Conservation (phyloP, 2,797 vertebrate species). For the Sebastes oblongus region DNA sequence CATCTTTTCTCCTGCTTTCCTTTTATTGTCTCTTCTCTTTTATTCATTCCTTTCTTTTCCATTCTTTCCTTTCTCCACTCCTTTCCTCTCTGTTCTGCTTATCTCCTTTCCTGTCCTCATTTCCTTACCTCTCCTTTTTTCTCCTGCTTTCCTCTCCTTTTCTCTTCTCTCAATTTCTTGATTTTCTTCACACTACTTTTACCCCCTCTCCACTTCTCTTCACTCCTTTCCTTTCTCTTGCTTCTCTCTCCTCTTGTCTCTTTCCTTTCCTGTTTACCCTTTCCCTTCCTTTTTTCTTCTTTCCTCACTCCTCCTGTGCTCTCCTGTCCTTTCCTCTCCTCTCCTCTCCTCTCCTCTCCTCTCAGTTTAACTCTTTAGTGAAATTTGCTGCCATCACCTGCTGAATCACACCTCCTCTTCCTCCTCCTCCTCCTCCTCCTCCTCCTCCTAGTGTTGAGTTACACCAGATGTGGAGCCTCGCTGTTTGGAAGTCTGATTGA, state of each 20-base stretch:
- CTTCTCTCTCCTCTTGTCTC: background rate
- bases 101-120: background rate
- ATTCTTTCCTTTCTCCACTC: background rate
- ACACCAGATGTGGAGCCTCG: conserved; percentile 91
- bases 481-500: conserved; percentile 88
- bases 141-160: background rate
- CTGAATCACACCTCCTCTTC: conserved; percentile 77
- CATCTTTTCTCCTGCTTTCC: background rate
- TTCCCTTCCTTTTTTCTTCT: background rate
- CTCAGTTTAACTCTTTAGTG: conserved; percentile 38
- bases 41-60: background rate
- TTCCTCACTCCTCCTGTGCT: background rate
- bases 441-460: conserved; percentile 79
- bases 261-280: background rate
- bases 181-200: background rate
- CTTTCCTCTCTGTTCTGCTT: background rate
- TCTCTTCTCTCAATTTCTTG: background rate
- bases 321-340: background rate
- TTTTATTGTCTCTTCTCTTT: background rate
- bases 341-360: background rate
- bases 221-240: background rate
- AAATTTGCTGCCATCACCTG: conserved; percentile 84
- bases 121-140: background rate
- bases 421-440: conserved; percentile 28
- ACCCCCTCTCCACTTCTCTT: background rate